Base-by-base conservation (phyloP, 2,888 invertebrate species). In the Netelia virgata region DNA sequence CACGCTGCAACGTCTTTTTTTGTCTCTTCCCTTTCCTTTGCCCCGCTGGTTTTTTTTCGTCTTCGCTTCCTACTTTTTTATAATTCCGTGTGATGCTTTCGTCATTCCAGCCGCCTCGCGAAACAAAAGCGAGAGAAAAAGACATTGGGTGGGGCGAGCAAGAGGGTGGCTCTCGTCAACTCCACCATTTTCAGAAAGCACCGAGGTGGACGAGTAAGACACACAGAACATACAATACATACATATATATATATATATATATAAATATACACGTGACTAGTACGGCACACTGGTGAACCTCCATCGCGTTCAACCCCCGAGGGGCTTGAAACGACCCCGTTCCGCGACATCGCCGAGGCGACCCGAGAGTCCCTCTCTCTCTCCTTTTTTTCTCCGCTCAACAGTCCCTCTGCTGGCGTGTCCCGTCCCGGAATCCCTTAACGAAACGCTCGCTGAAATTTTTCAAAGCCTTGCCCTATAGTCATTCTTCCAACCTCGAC, bases 261-360 rank as follows among this genome's bases (percentile, higher is more conserved):
- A 36, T 73, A 36, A 68, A 59, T 70, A 55, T 50, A 77, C 41
- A 77, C 43, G 73, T 77, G 73, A 81, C 74, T 81, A 47, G 55
- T 43, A 66, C 63, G 53, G 68, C 11, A 72, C 55, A 76, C 70
- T 36, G 82, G 55, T 81, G 69, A 57, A 82, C 70, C 79, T 73
- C 66, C 23, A 74, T 59, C 70, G 80, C 70, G 81, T 82, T 74
- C 61, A 83, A 82, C 85, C 83, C 88, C 87, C 85, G 28, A 84
- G 83, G 88, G 90, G 87, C 83, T 85, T 74, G 84, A 84, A 88
- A 88, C 88, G 88, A 90, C 89, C 88, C 86, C 86, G 87, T 89
- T 89, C 77, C 83, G 76, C 75, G 77, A 83, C 85, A 76, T 73
- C 84, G 85, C 83, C 53, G 18, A 79, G 66, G 73, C 81, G 83